Conservation (phyloP, 23 tunicate genomes). For the Pegea sp. region DNA sequence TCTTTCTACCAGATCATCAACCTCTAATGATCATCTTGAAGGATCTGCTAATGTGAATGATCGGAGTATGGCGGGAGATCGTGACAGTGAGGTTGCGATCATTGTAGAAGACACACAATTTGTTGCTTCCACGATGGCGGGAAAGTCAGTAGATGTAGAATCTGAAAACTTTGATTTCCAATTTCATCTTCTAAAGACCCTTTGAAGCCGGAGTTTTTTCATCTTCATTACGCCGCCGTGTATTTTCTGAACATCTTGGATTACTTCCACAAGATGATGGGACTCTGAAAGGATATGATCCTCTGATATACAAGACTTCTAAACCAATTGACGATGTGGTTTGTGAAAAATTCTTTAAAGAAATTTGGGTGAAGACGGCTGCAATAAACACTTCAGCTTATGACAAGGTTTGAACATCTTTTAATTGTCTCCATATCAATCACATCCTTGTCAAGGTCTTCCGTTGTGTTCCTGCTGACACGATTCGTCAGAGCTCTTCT, state of each 20-base stretch:
- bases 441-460: conserved; percentile 58
- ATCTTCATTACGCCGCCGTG: conserved; percentile 37
- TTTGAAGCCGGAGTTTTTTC: conserved; percentile 60
- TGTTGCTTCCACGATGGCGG: conserved; percentile 56
- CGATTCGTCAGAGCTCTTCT: conserved; percentile 11
- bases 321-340: conserved; percentile 23
- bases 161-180: background rate
- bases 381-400: conserved; percentile 64
- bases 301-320: conserved; percentile 20
- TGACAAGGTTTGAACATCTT: conserved; percentile 66
- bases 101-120: conserved; percentile 61
- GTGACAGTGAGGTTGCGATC: conserved; percentile 92
- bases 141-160: conserved; percentile 19
- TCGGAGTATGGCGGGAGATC: conserved; percentile 63
- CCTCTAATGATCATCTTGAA: conserved; percentile 1
- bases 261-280: conserved; percentile 49
- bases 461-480: conserved; percentile 68
- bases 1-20: background rate
- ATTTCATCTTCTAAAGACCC: conserved; percentile 29
- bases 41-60: conserved; percentile 96
- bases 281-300: conserved; percentile 34
- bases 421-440: background rate
- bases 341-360: conserved; percentile 57
- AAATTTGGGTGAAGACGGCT: conserved; percentile 54
- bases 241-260: conserved; percentile 80